These are phyloP conservation scores for Cynaeus angustus DNA, from an alignment of 2,888 invertebrate species.

Conservation along the genomic window DNA sequence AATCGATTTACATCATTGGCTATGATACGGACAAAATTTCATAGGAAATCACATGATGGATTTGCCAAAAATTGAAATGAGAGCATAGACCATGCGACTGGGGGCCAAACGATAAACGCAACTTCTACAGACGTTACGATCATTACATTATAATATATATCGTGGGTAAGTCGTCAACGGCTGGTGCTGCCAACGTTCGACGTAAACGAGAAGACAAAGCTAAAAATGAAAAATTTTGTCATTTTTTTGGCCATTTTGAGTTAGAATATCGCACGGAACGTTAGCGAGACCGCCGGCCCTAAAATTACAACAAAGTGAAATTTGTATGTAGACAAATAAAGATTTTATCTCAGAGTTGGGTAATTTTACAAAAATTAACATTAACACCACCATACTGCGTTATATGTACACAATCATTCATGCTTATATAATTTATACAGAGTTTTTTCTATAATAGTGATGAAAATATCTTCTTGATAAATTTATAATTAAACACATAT, in stretches of 20 bases:
- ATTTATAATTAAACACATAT: slow-evolving; percentile 68
- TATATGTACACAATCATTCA: slow-evolving; percentile 64
- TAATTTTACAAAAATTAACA: slow-evolving; percentile 63
- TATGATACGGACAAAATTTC: slow-evolving; percentile 46
- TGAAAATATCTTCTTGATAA: slow-evolving; percentile 70
- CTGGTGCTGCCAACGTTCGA: slow-evolving; percentile 53
- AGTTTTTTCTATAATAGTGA: slow-evolving; percentile 65
- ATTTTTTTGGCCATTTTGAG: slow-evolving; percentile 43
- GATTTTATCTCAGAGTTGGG: slow-evolving; percentile 53
- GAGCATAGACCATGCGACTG: slow-evolving; percentile 27
- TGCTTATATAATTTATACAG: slow-evolving; percentile 56
- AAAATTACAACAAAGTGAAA: slow-evolving; percentile 59
- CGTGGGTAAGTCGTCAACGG: slow-evolving; percentile 56
- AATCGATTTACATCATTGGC: slow-evolving; percentile 55
- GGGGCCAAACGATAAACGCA: slow-evolving; percentile 44
- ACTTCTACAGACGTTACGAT: slow-evolving; percentile 65
- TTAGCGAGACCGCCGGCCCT: slow-evolving; percentile 35
- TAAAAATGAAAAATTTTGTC: slow-evolving; percentile 6
- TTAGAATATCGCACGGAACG: slow-evolving; percentile 26
- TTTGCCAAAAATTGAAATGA: slow-evolving; percentile 23
- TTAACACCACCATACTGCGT: slow-evolving; percentile 64
- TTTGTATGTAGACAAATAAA: slow-evolving; percentile 60
- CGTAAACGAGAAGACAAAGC: slow-evolving; percentile 49
- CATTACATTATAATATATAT: slow-evolving; percentile 66
- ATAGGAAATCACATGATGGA: slow-evolving; percentile 30